Evolutionary conservation across 1,140 invertebrate species (phyloP).

Genomic region (Drosophila mauritiana): DNA sequence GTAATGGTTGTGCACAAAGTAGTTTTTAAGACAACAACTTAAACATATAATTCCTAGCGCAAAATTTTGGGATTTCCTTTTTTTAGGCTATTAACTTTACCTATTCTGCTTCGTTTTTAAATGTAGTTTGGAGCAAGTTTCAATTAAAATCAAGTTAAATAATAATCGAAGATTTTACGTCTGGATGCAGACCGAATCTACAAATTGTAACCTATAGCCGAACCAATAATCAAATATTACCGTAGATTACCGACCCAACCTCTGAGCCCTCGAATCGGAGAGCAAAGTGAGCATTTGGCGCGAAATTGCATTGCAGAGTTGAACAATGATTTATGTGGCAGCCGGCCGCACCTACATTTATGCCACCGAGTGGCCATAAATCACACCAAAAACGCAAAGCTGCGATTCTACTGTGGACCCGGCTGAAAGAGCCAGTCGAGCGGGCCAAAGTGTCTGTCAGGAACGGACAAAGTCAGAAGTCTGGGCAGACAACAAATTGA

Average conservation of each 20-base stretch:
- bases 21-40: constrained; percentile 4
- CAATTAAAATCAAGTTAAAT: too few relatives aligned
- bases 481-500: constrained; percentile 78
- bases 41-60: background rate
- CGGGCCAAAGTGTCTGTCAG: constrained; percentile 55
- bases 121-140: too few relatives aligned
- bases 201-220: background rate
- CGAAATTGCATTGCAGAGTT: constrained; percentile 65
- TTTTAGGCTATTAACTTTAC: too few relatives aligned
- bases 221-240: constrained; percentile 43
- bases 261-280: constrained; percentile 1
- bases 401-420: constrained; percentile 47
- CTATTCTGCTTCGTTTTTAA: too few relatives aligned
- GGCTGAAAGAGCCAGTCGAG: constrained; percentile 17
- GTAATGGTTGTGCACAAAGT: background rate
- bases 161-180: background rate
- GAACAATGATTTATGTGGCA: constrained; percentile 78
- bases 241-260: constrained; percentile 15
- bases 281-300: constrained; percentile 43
- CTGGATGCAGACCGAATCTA: too few relatives aligned
- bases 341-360: constrained; percentile 77
- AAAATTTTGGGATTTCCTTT: too few relatives aligned
- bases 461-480: constrained; percentile 50
- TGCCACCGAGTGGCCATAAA: constrained; percentile 78
- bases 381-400: constrained; percentile 78